A percentile compares a stretch with the other conserved stretches of the same genome.
Conservation (phyloP, 2,113 vertebrate species). For the Coptodon bakossiorum region DNA sequence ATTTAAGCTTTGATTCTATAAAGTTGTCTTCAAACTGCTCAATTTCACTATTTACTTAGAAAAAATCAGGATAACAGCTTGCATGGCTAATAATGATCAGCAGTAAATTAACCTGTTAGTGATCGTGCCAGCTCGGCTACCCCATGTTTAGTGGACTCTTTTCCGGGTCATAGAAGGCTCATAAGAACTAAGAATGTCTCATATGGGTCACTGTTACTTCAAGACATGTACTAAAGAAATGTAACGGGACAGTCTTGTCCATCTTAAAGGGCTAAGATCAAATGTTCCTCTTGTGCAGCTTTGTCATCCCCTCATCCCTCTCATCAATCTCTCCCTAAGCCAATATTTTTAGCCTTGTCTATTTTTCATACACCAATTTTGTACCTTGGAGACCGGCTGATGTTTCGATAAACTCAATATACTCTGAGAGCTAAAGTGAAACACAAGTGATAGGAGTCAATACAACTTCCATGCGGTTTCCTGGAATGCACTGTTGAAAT, state of each 20-base stretch:
- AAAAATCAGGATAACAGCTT: background rate
- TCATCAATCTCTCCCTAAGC: background rate
- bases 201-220: background rate
- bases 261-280: background rate
- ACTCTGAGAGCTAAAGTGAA: constrained; percentile 45
- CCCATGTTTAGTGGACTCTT: background rate
- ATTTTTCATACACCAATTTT: constrained; percentile 14
- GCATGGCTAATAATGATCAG: background rate
- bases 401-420: constrained; percentile 38
- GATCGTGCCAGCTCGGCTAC: background rate
- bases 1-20: background rate
- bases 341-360: constrained; percentile 15
- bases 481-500: constrained; percentile 57
- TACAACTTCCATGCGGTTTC: constrained; percentile 41
- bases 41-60: background rate
- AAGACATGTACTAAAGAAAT: background rate
- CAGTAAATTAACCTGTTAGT: background rate
- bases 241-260: background rate
- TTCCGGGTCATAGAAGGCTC: background rate
- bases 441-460: constrained; percentile 51
- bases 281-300: background rate
- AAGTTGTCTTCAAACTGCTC: background rate
- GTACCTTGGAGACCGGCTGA: constrained; percentile 8
- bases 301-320: background rate
- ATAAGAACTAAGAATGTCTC: background rate